Evolutionary conservation across 2,797 vertebrate species (phyloP).

Genomic region (Spinibarbus caldwelli): DNA sequence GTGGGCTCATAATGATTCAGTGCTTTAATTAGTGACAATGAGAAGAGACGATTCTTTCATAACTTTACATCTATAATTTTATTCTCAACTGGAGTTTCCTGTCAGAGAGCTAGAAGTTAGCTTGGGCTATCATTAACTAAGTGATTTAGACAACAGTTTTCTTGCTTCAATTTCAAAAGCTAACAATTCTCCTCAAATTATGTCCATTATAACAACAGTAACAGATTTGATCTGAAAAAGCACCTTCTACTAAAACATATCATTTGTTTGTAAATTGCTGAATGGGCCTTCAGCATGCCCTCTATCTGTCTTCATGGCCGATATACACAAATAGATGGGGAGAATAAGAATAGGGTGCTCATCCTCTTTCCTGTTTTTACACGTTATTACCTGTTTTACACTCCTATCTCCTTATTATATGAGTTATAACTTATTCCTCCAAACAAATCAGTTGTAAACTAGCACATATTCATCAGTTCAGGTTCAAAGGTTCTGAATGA

Average conservation of each 20-base stretch:
- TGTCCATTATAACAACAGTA: neutral
- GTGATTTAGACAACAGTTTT: slow-evolving; percentile 5
- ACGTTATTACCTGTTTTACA: neutral
- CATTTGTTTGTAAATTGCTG: neutral
- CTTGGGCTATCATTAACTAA: neutral
- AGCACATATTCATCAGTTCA: neutral
- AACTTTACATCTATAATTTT: slow-evolving; percentile 15
- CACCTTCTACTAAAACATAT: neutral
- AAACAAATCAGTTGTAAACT: neutral
- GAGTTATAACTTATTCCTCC: neutral
- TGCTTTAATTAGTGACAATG: slow-evolving; percentile 20
- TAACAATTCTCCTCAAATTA: neutral
- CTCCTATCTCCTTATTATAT: neutral
- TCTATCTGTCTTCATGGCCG: slow-evolving; percentile 25
- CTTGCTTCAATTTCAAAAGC: neutral
- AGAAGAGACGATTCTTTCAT: neutral
- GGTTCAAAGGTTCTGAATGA: neutral
- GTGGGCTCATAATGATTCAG: slow-evolving; percentile 21
- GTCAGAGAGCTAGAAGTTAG: neutral
- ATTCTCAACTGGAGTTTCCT: neutral
- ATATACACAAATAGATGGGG: slow-evolving; percentile 15
- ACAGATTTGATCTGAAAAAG: neutral
- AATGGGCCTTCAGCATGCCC: slow-evolving; percentile 8
- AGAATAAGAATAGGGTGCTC: neutral
- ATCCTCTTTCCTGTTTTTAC: neutral